Evolutionary conservation across 2,797 vertebrate species (phyloP).

Genomic region (Pangasius djambal): DNA sequence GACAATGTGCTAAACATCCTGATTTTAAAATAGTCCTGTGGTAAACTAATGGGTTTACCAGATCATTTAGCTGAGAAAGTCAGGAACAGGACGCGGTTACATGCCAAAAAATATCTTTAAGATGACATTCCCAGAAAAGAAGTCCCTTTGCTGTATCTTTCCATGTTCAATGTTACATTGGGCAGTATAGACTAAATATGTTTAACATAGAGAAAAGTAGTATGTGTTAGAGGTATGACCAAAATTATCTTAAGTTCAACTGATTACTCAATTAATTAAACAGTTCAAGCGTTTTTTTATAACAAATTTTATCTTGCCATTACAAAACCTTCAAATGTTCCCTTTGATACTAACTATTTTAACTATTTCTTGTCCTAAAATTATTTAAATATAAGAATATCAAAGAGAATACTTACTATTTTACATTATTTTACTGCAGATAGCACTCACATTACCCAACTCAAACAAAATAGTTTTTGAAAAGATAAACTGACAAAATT

Average conservation of each 20-base stretch:
- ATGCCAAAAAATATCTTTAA: conserved; percentile 59
- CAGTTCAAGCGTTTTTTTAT: neutral
- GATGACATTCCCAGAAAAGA: conserved; percentile 35
- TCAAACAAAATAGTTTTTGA: neutral
- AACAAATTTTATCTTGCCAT: neutral
- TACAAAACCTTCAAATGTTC: neutral
- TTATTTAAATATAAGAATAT: neutral
- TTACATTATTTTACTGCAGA: neutral
- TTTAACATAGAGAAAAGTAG: neutral
- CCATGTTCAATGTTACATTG: neutral
- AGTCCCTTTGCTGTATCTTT: conserved; percentile 2
- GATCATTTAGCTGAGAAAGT: conserved; percentile 62
- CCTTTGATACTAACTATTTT: neutral
- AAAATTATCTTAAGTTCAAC: neutral
- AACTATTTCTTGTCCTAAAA: neutral
- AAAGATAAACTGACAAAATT: neutral
- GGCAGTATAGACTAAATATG: neutral
- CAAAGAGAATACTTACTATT: neutral
- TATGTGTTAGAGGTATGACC: neutral
- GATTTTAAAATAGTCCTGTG: conserved; percentile 63
- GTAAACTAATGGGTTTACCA: conserved; percentile 65
- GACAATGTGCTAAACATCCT: conserved; percentile 72
- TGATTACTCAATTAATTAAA: neutral
- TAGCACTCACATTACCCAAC: neutral
- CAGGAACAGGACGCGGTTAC: conserved; percentile 71